Evolutionary conservation across 2,113 vertebrate genomes (phyloP), one percentile per base, ranked within the genome.

Genomic region (Excalfactoria chinensis): DNA sequence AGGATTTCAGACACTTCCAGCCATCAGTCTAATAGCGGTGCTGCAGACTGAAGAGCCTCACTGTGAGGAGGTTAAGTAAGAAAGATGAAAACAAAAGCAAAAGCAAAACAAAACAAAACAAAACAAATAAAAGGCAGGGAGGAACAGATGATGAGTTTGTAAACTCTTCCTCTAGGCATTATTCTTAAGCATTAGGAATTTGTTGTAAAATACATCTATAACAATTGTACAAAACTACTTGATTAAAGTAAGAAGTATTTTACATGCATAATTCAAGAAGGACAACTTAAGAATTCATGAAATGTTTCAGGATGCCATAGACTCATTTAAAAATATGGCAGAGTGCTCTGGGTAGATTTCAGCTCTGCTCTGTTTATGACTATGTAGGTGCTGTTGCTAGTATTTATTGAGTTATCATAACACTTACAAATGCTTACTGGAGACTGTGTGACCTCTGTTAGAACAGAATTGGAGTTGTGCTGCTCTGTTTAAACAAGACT

Each of bases 361-460:
- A 88, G 44, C 63, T 78, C 56, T 78, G 77, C 48, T 30, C 41
- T 87, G 43, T 73, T 92, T 91, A 81, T 48, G 76, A 66, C 64
- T 93, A 59, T 74, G 84, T 95, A 77, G 72, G 90, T 78, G 92
- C 55, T 92, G 62, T 87, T 94, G 84, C 64, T 77, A 48, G 26
- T 75, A 88, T 82, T 87, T 94, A 68, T 23, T 41, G 81, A 67
- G 41, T 46, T 44, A 68, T 63, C 70, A 14, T 32, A 87, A 55
- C 62, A 77, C 78, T 89, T 94, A 95, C 71, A 94, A 86, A 95
- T 66, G 73, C 34, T 86, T 86, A 70, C 67, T 70, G 91, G 83
- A 93, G 94, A 79, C 73, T 84, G 34, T 11, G 74, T 40, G 63
- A 55, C 77, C 87, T 91, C 84, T 80, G 64, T 73, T 73, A 93